These are phyloP conservation scores for Callocephalon fimbriatum DNA, from an alignment of 2,113 vertebrate species.

Conservation along the genomic window DNA sequence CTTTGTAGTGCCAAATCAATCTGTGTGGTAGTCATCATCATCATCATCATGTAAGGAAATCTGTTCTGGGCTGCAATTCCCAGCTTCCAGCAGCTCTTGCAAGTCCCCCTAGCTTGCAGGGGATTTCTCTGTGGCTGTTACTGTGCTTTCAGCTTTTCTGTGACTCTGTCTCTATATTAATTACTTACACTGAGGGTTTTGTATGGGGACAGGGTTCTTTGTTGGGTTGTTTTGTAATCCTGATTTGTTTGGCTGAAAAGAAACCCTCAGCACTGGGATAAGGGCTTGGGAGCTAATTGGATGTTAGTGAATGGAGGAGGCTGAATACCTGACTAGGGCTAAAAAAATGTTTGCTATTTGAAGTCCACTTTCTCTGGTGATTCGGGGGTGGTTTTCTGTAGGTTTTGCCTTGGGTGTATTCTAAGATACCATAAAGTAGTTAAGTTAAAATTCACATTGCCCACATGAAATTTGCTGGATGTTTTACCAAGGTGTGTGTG, in stretches of 20 bases:
- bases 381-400: background rate
- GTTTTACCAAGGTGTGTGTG: rapidly evolving
- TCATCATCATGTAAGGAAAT: background rate
- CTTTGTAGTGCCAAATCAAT: background rate
- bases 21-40: rapidly evolving
- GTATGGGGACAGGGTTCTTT: background rate
- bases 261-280: background rate
- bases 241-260: background rate
- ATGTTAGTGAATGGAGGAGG: background rate
- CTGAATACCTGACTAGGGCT: background rate
- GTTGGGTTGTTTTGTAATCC: background rate
- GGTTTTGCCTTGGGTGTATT: background rate
- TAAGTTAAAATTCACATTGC: background rate
- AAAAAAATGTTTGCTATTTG: background rate
- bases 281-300: background rate
- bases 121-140: background rate
- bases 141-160: background rate
- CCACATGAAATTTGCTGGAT: background rate
- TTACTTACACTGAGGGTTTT: background rate
- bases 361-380: background rate
- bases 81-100: background rate
- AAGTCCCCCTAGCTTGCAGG: rapidly evolving
- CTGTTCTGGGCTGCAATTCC: background rate
- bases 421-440: background rate
- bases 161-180: background rate